Base-by-base conservation (phyloP, 2,797 vertebrate species). In the Rhinophrynus dorsalis region DNA sequence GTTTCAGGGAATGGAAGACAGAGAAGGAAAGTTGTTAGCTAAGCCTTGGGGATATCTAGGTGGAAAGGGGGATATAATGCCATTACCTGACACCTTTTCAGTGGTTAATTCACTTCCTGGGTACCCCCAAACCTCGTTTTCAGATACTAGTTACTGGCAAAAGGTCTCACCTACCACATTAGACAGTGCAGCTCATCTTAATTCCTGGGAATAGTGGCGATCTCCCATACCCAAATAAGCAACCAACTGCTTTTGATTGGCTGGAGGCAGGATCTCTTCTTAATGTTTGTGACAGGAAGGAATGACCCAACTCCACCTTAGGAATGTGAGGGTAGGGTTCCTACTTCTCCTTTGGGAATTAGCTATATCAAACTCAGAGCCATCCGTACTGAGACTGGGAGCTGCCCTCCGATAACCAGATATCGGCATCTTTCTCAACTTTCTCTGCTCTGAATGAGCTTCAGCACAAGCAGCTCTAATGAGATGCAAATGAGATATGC, bases 401-500 rank as follows among this genome's bases (percentile, higher is more conserved):
- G 68, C 29, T 35, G 30, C 68, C 50, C 30, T 57, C 68, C 24
- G 13, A 60, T 44, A n/a, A 27, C n/a, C 57, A 12, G 15, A 54
- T 42, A 42, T 48, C 62, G 13, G 47, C 23, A 44, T 60, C 32
- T 82, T 84, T 79, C 78, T 78, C 85, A 90, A 86, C 87, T 86
- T 87, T 87, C 69, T 58, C 54, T 6, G 78, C 79, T 87, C 84
- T 82, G 80, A 83, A 82, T 65, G 80, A 84, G 84, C 85, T 84
- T 78, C 29, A 67, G 80, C 83, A 79, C 78, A 85, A 50, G 54
- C 35, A 83, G 68, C 90, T 89, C 94, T 97, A 99, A 98, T 98
- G 94, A 96, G 95, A 98, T 98, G 95, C 95, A 96, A 98, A 98
- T 97, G 92, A 97, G 96, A 97, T 97, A 96, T 97, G 94, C 95